Evolutionary conservation across 64 coral and sea anemone species (phyloP).

Genomic region (Platygyra sinensis): DNA sequence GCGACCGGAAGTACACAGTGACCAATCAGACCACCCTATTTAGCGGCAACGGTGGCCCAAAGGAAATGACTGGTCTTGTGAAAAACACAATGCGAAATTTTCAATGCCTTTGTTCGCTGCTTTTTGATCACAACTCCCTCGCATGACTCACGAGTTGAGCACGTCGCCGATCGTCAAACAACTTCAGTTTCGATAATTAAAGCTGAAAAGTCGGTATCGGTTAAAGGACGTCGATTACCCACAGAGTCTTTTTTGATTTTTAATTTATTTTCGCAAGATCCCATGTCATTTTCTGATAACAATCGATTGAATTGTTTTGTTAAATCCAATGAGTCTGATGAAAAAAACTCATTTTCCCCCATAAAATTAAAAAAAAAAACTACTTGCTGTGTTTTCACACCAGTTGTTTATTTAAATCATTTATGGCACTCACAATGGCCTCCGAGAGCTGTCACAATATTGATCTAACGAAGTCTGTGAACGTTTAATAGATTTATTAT

Average conservation of each 20-base stretch:
- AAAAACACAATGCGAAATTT: neutral
- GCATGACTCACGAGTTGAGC: constrained; percentile 9
- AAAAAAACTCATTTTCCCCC: neutral
- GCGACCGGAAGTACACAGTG: constrained; percentile 7
- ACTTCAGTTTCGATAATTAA: neutral
- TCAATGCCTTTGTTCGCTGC: neutral
- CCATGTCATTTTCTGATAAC: neutral
- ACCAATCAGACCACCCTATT: constrained; percentile 38
- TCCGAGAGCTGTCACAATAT: constrained; percentile 6
- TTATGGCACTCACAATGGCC: neutral
- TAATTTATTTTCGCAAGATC: neutral
- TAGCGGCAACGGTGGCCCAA: neutral
- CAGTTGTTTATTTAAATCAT: neutral
- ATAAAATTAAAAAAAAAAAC: neutral
- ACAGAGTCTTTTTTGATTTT: neutral
- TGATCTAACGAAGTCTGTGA: neutral
- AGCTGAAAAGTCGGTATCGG: neutral
- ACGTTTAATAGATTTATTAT: neutral
- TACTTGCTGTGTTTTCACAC: neutral
- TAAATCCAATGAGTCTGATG: neutral
- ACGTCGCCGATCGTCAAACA: neutral
- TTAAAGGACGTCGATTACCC: neutral
- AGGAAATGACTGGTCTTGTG: constrained; percentile 15
- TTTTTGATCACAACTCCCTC: constrained; percentile 2
- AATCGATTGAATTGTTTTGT: neutral